phyloP scores from a whole-genome alignment of 2,888 invertebrate species.

The Yponomeuta malinellus region DNA sequence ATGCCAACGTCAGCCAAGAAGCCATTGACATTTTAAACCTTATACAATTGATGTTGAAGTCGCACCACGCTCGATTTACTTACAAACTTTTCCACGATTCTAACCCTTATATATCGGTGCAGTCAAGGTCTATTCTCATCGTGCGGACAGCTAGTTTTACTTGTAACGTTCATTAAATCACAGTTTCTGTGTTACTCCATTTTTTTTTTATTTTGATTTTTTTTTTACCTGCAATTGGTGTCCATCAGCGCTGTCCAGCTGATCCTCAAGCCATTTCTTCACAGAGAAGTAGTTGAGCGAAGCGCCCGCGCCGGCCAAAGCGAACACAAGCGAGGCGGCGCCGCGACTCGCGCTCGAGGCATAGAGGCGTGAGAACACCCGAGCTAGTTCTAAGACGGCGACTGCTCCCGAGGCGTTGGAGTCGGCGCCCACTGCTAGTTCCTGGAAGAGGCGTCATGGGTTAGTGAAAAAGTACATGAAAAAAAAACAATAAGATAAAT shows the following conservation, averaged over 20 bases:
- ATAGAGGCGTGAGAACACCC: conserved; percentile 92
- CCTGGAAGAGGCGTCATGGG: conserved; percentile 64
- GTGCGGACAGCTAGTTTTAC: too few species aligned
- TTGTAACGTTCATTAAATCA: too few species aligned
- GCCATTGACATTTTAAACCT: too few species aligned
- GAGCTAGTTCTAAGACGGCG: conserved; percentile 88
- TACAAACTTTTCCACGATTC: too few species aligned
- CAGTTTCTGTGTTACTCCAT: too few species aligned
- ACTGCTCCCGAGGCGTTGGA: conserved; percentile 95
- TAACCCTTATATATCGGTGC: too few species aligned
- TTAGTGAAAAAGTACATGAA: neutral
- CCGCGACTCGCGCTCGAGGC: conserved; percentile 83
- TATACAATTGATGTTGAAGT: too few species aligned
- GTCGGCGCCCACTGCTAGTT: conserved; percentile 91
- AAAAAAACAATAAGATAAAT: conserved; percentile 43
- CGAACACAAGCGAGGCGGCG: conserved; percentile 88
- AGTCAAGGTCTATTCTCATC: too few species aligned
- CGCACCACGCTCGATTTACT: too few species aligned
- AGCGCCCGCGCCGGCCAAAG: conserved; percentile 93
- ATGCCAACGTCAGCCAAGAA: conserved; percentile 21
- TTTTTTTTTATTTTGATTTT: too few species aligned
- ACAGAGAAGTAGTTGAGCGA: conserved; percentile 94
- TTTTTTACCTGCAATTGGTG: conserved; percentile 80
- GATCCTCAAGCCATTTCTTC: conserved; percentile 97
- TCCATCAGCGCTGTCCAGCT: conserved; percentile 85